phyloP scores from a whole-genome alignment of 2,113 vertebrate species.

The Coturnix japonica region DNA sequence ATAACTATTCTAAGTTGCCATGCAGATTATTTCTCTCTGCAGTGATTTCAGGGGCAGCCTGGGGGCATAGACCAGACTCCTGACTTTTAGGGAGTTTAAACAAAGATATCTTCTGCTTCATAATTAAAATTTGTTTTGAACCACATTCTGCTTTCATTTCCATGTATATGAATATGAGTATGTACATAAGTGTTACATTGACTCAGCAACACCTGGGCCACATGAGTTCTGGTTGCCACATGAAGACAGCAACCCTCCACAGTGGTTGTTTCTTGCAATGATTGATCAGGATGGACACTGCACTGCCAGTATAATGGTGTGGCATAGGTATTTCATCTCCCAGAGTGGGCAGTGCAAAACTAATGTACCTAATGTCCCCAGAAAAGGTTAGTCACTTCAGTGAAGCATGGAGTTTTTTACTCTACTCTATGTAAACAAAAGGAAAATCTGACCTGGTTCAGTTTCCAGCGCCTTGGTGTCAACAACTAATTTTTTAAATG shows the following conservation, averaged over 20 bases:
- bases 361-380: background rate
- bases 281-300: background rate
- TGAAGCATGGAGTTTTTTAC: background rate
- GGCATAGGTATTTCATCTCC: background rate
- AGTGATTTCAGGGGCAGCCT: background rate
- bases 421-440: background rate
- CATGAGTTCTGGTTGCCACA: fast-evolving
- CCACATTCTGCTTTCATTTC: background rate
- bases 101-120: background rate
- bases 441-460: background rate
- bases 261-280: fast-evolving
- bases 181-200: background rate
- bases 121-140: background rate
- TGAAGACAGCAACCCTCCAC: background rate
- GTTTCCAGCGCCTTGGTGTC: background rate
- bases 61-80: no score
- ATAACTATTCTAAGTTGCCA: background rate
- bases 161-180: fast-evolving
- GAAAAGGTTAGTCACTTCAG: background rate
- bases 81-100: background rate
- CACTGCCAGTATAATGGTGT: background rate
- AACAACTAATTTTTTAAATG: background rate
- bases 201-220: fast-evolving
- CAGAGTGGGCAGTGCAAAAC: background rate
- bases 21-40: background rate